Conservation (phyloP, 1,140 invertebrate species). For the Tenebrio molitor region DNA sequence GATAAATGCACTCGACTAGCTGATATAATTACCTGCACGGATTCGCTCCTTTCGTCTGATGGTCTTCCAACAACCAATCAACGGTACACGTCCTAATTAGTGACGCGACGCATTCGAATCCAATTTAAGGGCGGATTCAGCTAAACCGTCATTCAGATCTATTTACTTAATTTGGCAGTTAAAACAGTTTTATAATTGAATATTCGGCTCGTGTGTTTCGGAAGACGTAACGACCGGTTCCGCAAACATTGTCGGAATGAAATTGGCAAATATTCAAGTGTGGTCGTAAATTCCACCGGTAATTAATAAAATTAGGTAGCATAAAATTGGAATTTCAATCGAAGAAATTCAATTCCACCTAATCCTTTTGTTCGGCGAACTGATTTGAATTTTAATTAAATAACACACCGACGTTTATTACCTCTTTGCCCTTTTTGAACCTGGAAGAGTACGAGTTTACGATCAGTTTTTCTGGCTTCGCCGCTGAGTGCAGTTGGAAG, state of each 20-base stretch:
- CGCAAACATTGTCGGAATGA: not conserved
- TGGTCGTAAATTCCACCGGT: not conserved
- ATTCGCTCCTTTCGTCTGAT: not conserved
- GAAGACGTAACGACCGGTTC: constrained; percentile 17
- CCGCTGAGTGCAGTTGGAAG: no score
- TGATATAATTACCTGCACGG: constrained; percentile 27
- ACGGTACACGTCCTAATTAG: constrained; percentile 20
- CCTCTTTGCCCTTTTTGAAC: no score
- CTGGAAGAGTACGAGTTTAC: no score
- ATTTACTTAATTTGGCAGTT: constrained; percentile 12
- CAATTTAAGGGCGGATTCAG: constrained; percentile 9
- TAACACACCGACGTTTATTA: no score
- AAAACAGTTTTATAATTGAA: constrained; percentile 34
- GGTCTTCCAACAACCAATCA: constrained; percentile 9
- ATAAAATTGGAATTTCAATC: constrained; percentile 19
- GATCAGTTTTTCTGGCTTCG: no score
- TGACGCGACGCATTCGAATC: constrained; percentile 13
- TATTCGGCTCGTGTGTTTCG: constrained; percentile 14
- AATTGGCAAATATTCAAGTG: constrained; percentile 32
- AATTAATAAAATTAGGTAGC: constrained; percentile 23
- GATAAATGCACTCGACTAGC: constrained; percentile 9
- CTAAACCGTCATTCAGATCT: constrained; percentile 19
- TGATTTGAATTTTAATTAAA: constrained; percentile 24
- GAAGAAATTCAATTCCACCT: constrained; percentile 29
- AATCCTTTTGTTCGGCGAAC: not conserved